These are phyloP conservation scores for Steatornis caripensis DNA, from an alignment of 2,113 vertebrate species.

Conservation along the genomic window DNA sequence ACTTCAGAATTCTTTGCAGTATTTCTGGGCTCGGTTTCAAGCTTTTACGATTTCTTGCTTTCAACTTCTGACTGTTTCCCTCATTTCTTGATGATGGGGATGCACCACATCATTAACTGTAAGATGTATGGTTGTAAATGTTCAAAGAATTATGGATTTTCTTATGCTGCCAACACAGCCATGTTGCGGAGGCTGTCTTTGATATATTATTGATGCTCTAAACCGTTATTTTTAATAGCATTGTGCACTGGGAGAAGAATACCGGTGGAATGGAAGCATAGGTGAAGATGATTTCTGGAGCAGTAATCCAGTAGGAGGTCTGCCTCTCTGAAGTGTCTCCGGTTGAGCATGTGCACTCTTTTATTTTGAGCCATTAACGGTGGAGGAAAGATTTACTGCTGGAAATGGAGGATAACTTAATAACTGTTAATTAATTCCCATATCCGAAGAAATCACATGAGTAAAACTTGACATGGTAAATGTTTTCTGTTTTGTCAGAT, in stretches of 20 bases:
- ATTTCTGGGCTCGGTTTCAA: neutral
- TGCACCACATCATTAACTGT: conserved; percentile 2
- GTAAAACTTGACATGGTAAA: neutral
- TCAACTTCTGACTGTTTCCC: neutral
- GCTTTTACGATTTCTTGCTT: neutral
- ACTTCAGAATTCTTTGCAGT: neutral
- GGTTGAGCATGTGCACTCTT: neutral
- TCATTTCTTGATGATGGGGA: neutral
- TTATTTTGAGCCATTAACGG: neutral
- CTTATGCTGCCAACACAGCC: neutral
- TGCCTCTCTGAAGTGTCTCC: neutral
- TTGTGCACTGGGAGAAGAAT: neutral
- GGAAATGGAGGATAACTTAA: neutral
- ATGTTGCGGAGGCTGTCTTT: neutral
- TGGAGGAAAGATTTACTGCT: neutral
- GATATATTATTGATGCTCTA: conserved; percentile 22
- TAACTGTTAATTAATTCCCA: neutral
- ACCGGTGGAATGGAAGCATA: neutral
- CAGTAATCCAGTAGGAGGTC: neutral
- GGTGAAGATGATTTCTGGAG: neutral
- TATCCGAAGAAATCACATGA: neutral
- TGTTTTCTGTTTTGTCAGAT: neutral
- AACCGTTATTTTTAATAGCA: conserved; percentile 28
- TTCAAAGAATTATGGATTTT: conserved; percentile 32
- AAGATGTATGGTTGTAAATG: conserved; percentile 13